Percentiles rank a stretch among this genome's conserved stretches.
These are phyloP conservation scores for Antheraea yamamai DNA, from an alignment of 2,888 invertebrate genomes.

Conservation along the genomic window DNA sequence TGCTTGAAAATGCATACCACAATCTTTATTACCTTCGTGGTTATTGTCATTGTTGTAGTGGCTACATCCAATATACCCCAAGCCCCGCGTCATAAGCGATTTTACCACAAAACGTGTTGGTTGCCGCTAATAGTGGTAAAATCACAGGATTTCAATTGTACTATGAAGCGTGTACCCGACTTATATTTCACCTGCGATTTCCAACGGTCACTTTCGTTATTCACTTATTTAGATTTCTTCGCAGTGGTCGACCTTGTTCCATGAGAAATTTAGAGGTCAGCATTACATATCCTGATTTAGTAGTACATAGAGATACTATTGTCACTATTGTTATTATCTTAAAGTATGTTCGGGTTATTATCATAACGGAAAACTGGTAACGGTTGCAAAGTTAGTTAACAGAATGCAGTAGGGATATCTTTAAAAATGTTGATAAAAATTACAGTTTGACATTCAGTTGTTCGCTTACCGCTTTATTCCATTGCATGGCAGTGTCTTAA, in stretches of 20 bases:
- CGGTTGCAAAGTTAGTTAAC: neutral
- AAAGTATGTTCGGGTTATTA: neutral
- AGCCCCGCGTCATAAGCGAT: neutral
- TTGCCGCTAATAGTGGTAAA: neutral
- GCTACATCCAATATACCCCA: neutral
- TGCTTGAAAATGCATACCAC: neutral
- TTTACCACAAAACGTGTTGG: neutral
- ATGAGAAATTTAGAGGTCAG: conserved; percentile 33
- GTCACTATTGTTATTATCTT: neutral
- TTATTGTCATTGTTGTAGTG: neutral
- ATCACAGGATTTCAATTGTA: neutral
- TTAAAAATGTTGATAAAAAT: too few species aligned
- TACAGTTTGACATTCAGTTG: too few species aligned
- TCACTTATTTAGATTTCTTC: conserved; percentile 38
- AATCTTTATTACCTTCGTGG: neutral
- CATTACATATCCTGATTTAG: conserved; percentile 26
- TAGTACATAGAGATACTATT: neutral
- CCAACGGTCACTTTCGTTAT: conserved; percentile 32
- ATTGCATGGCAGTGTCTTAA: too few species aligned
- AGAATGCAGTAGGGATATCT: too few species aligned
- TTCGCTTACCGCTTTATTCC: too few species aligned
- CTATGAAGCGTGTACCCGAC: neutral
- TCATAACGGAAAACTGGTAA: neutral
- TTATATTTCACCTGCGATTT: neutral
- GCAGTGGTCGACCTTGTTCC: conserved; percentile 35